Conservation (phyloP, 2,113 vertebrate species). For the Eubucco bourcierii region DNA sequence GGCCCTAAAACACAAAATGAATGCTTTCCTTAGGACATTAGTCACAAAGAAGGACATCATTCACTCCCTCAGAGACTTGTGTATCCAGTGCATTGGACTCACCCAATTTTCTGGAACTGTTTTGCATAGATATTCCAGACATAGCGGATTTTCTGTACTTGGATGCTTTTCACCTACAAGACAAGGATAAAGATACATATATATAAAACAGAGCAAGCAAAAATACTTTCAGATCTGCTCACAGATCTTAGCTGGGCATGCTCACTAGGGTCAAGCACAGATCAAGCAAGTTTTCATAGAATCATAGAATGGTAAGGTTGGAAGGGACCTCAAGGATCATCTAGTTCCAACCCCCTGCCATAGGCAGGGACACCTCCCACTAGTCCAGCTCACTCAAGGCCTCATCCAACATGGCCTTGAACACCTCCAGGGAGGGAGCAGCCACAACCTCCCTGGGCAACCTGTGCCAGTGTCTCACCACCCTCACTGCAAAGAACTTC, state of each 20-base stretch:
- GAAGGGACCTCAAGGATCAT: too few relatives aligned
- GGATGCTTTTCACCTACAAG: conserved; percentile 75
- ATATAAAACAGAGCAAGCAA: background rate
- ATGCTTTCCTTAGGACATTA: background rate
- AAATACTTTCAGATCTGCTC: background rate
- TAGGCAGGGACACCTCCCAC: too few relatives aligned
- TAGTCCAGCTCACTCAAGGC: too few relatives aligned
- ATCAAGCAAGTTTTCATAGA: background rate
- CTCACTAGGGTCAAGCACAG: background rate
- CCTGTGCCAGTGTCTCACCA: too few relatives aligned
- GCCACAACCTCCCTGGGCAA: too few relatives aligned
- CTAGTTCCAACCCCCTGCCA: too few relatives aligned
- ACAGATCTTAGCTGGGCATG: background rate
- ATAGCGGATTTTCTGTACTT: conserved; percentile 80
- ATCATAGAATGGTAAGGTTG: too few relatives aligned
- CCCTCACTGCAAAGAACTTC: too few relatives aligned
- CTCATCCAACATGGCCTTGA: too few relatives aligned
- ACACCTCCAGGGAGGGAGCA: too few relatives aligned
- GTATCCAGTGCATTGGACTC: conserved; percentile 42
- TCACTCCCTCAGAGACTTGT: background rate
- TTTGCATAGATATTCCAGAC: conserved; percentile 76
- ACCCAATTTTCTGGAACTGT: conserved; percentile 79
- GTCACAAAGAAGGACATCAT: background rate
- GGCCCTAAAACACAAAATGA: conserved; percentile 59
- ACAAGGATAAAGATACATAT: background rate